Base-by-base conservation (phyloP, 2,797 vertebrate species). In the Sebastes iracundus region DNA sequence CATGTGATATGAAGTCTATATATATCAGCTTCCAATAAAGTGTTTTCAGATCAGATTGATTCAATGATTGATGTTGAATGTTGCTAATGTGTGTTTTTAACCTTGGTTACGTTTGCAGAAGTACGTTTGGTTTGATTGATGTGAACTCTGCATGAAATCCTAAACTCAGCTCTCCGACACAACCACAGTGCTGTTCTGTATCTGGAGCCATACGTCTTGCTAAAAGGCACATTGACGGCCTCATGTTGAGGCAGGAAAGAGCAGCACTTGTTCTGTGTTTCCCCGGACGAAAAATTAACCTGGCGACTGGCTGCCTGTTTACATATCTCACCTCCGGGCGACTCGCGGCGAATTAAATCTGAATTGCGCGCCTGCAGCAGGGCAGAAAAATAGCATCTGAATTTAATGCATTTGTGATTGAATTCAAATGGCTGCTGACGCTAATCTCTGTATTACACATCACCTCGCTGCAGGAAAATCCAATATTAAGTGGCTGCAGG, bases 401-500 rank as follows among this genome's bases (percentile, higher is more conserved):
- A 75, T 81, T 30, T 75, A 89, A 91, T 82, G 76, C 60, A 20
- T 87, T 67, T 86, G 52, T 73, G 72, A 84, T 85, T 86, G 61
- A 77, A 86, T 87, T 82, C 67, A 83, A 84, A 82, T 23, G 63
- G 35, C 53, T 1, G 11, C 64, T 70, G 87, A 85, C 49, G 22
- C 82, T 91, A 91, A 93, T 93, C 52, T 70, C 72, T 81, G 77
- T 80, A 81, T 91, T 84, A 81, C 46, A 82, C 69, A 35, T 88
- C 86, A 86, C 33, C 73, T 58, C 0, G 58, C 75, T 52, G 67
- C 52, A 13, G 77, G 71, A 18, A 85, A 66, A 91, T 83, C 60
- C 35, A 72, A 92, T 90, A 87, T 79, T 66, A 77, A 84, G 80
- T 70, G 80, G 87, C 83, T 89, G 89, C 90, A 90, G 91, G 88